Evolutionary conservation across 2,888 invertebrate genomes (phyloP), one percentile per base, ranked within the genome.

Genomic region (Mellilla xanthometata): DNA sequence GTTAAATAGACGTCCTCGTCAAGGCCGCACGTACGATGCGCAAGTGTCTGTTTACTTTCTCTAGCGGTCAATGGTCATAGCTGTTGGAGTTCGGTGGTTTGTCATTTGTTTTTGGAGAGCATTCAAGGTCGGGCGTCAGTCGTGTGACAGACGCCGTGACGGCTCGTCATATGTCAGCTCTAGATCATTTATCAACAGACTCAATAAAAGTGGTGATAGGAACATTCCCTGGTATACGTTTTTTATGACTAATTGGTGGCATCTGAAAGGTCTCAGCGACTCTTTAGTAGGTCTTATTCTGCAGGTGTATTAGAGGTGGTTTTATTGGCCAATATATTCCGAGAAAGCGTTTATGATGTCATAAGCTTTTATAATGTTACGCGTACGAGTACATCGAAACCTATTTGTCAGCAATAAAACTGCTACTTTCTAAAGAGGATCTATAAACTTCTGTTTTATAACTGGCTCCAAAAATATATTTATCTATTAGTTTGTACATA

Each of bases 31-130:
- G 76, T 75, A 68, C 68, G 68, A 66, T 69, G 67, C 68, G 66
- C 68, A 61, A 66, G 69, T 82, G 76, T 47, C 47, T 47, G 47
- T 84, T 84, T 80, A 80, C 86, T 86, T 86, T 86, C 86, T 81
- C 83, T 78, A 75, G 76, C 80, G 84, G 83, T 83, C 82, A 82
- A 75, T 71, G 81, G 77, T 81, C 80, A 82, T 62, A 65, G 61
- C 55, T 67, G 67, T 65, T 56, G 59, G 56, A 61, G 62, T 69
- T 65, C 27, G 40, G 54, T 53, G 60, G 58, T 56, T 56, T 54
- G 54, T 57, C 58, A 61, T 58, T 24, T 47, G 52, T 49, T 67
- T 71, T 72, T 72, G 66, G 60, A 62, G 60, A 62, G 60, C 55
- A 58, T 64, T 74, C 81, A 81, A 81, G 80, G 82, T 77, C 76